Evolutionary conservation across 2,113 vertebrate genomes (phyloP), one percentile per base, ranked within the genome.

Genomic region (Naja naja): DNA sequence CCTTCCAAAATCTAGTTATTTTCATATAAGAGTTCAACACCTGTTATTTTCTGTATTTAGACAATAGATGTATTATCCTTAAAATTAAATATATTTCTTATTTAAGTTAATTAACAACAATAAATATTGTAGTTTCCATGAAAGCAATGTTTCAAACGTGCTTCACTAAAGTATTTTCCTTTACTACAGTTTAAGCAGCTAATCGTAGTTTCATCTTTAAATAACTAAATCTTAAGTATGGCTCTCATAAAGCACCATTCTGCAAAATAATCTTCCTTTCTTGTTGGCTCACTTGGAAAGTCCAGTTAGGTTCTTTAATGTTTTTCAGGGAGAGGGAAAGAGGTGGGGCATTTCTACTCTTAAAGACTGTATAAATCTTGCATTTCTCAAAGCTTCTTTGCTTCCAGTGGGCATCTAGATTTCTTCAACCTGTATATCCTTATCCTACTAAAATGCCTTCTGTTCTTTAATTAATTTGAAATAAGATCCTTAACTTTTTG

Each of bases 391-490:
- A n/a, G 16, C 49, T 74, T 14, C 47, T 81, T 92, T 88, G 47
- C 49, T 89, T 74, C 45, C 22, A 14, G 45, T 74, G 10, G 85
- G 25, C 45, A 39, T 92, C 47, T 74, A 92, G 49, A 92, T 56
- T 47, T 58, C 16, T 22, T 85, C 23, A 85, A 81, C 16, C 54
- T 47, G 49, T 89, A 0, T 45, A 34, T 34, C 45, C 34, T 92
- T 74, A 43, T 45, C 34, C 25, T 25, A 74, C 23, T 81, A 74
- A 74, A 92, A 58, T 88, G 58, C 58, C 53, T 88, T 54, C 86
- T 74, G 49, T 12, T 92, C 34, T 85, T 58, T 87, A 91, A 56
- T 74, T 92, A 16, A 54, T 74, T 92, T 74, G 47, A 92, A 43
- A 27, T 49, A 53, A 54, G 86, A 43, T 27, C 12, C 52, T 91